Evolutionary conservation across 2,797 vertebrate species (phyloP), one percentile per base, ranked within the genome.

Genomic region (Prionace glauca): DNA sequence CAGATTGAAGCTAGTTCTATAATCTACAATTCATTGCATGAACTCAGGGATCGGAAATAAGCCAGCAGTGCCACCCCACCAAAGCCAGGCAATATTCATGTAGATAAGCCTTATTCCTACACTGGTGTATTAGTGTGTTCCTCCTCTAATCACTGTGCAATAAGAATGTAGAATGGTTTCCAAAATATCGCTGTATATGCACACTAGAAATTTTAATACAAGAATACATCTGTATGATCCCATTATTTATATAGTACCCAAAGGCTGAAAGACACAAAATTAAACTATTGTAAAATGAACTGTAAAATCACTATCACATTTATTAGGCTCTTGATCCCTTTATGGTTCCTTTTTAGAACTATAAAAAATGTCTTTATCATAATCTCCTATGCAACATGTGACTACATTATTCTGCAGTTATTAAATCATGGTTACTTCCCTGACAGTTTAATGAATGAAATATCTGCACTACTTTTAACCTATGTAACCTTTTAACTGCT

Each of bases 381-480:
- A 90, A 90, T 65, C 87, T 90, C 14, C 60, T n/a, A n/a, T 90
- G 87, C 32, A 90, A 90, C 60, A 32, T 62, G 60, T 65, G 87
- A 90, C 29, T 62, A 90, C 26, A n/a, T 90, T 62, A 90, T 90
- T 90, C 60, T 65, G 87, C 29, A 62, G 87, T 65, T 90, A 65
- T 90, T 90, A 90, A 90, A 62, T 90, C 29, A 62, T 90, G 60
- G 29, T 62, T 90, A 62, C 60, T 65, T 90, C 11, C 60, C 87
- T 90, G 87, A 62, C 87, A 90, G 87, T 90, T 62, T 90, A 62
- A 65, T 62, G 29, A 90, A 32, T 90, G 87, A 90, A 90, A 90
- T 90, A 56, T 90, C 56, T n/a, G 56, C 60, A n/a, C 32, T 90
- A 90, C 32, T 62, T 90, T 90, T 90, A 65, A 90, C 29, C 87